phyloP scores from a whole-genome alignment of 2,797 vertebrate species.

The Rhyacichthys aspro region DNA sequence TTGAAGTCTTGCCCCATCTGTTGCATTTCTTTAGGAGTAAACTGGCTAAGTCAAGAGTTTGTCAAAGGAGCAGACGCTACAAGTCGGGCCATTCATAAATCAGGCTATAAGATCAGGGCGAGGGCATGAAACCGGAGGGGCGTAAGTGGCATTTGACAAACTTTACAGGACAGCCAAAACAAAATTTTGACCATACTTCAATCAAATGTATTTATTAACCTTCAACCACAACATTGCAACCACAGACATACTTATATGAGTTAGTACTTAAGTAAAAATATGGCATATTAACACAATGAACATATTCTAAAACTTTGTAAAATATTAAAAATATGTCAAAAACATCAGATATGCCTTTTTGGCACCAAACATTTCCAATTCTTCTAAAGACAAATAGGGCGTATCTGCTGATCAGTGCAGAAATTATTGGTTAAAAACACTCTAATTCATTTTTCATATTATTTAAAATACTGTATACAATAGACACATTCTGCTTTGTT shows the following conservation, averaged over 20 bases:
- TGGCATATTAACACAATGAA: not conserved
- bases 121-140: not conserved
- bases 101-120: constrained; percentile 88
- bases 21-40: constrained; percentile 83
- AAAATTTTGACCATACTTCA: not conserved
- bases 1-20: no score
- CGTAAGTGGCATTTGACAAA: not conserved
- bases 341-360: not conserved
- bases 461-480: no score
- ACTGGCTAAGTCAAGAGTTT: constrained; percentile 87
- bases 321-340: not conserved
- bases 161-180: constrained; percentile 1
- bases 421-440: no score
- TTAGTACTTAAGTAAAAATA: not conserved
- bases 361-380: no score
- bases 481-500: no score
- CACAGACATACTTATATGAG: not conserved
- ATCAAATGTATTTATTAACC: not conserved
- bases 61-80: constrained; percentile 91
- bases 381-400: no score
- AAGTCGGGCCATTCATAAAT: constrained; percentile 90
- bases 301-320: not conserved
- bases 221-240: constrained; percentile 2
- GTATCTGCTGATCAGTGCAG: no score
- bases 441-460: no score